Evolutionary conservation across 1,140 invertebrate genomes (phyloP).

Genomic region (Chelonus insularis): DNA sequence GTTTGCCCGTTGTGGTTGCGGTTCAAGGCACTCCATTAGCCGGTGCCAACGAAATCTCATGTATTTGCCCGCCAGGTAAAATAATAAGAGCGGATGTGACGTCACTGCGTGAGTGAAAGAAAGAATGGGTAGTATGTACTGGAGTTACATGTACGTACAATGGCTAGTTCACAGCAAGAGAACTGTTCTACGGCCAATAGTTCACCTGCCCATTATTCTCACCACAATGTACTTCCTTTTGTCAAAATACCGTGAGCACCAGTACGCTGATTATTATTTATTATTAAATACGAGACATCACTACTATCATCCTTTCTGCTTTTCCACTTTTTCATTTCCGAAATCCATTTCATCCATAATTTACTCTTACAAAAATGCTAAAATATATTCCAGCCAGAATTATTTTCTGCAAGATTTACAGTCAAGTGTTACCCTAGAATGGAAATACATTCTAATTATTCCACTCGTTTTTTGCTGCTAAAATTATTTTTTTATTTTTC

Average conservation of each 20-base stretch:
- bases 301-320: not conserved
- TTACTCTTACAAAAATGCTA: too few relatives aligned
- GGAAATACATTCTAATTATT: too few relatives aligned
- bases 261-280: slow-evolving; percentile 13
- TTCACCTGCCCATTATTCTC: slow-evolving; percentile 47
- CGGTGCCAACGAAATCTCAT: slow-evolving; percentile 18
- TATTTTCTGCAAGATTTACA: too few relatives aligned
- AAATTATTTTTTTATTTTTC: too few relatives aligned
- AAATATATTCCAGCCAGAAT: too few relatives aligned
- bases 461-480: too few relatives aligned
- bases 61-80: slow-evolving; percentile 32
- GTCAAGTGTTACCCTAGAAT: too few relatives aligned
- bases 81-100: slow-evolving; percentile 52
- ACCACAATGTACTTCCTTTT: slow-evolving; percentile 50
- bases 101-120: slow-evolving; percentile 32
- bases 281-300: not conserved
- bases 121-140: too few relatives aligned
- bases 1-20: slow-evolving; percentile 13
- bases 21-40: slow-evolving; percentile 43
- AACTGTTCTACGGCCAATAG: slow-evolving; percentile 29
- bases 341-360: too few relatives aligned
- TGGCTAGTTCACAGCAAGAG: not conserved
- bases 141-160: slow-evolving; percentile 14
- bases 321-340: not conserved
- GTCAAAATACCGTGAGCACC: slow-evolving; percentile 33